A percentile compares a stretch with the other conserved stretches of the same genome.
These are phyloP conservation scores for Pristionchus mayeri DNA, from an alignment of 2,888 invertebrate species.

Conservation along the genomic window DNA sequence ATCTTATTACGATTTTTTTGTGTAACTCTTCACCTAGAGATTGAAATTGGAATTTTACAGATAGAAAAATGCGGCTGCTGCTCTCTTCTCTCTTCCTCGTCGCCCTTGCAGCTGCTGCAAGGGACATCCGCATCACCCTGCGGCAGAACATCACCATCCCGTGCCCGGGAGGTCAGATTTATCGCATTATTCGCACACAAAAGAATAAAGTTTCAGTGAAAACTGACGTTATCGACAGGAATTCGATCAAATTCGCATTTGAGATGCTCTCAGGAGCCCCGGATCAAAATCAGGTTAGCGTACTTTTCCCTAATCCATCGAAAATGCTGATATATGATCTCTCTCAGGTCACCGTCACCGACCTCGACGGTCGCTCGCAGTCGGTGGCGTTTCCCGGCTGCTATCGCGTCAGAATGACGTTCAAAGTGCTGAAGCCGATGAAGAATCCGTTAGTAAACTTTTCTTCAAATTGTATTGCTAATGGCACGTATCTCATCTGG, in stretches of 20 bases:
- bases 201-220: conserved; percentile 24
- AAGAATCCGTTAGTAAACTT: conserved; percentile 53
- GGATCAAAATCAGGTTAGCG: conserved; percentile 24
- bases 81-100: neutral
- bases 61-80: conserved; percentile 14
- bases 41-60: no score
- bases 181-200: neutral
- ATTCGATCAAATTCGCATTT: conserved; percentile 42
- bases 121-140: conserved; percentile 33
- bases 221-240: conserved; percentile 28
- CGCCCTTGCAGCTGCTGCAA: neutral
- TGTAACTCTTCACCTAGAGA: no score
- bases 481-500: no score
- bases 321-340: neutral
- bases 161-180: conserved; percentile 40
- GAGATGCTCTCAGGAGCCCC: conserved; percentile 24
- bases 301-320: neutral
- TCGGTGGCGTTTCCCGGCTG: conserved; percentile 58
- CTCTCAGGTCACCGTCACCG: conserved; percentile 41
- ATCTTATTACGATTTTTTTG: no score
- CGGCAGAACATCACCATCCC: conserved; percentile 41
- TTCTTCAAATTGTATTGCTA: no score
- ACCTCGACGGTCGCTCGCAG: conserved; percentile 46
- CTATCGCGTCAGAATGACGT: conserved; percentile 56
- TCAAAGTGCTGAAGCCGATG: conserved; percentile 53